Evolutionary conservation across 2,888 invertebrate species (phyloP).

Genomic region (Yponomeuta cagnagella): DNA sequence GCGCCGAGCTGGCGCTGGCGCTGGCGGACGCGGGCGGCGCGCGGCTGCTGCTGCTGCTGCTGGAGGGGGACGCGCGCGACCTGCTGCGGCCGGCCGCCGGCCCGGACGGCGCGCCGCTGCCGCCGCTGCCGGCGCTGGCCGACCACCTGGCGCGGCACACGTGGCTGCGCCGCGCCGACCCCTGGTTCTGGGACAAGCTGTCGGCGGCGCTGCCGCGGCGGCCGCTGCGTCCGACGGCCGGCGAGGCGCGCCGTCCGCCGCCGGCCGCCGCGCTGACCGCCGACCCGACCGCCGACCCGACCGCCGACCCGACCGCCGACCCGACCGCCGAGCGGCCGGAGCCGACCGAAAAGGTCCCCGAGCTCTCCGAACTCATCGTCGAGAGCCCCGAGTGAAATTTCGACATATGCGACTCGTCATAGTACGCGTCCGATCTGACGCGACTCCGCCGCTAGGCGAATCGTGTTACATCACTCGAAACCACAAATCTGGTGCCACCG

Average conservation of each 20-base stretch:
- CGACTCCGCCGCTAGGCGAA: too few species aligned
- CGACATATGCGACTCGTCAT: too few species aligned
- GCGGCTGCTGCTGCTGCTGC: too few species aligned
- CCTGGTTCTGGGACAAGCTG: conserved; percentile 10
- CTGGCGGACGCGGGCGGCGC: conserved; percentile 10
- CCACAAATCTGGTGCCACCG: too few species aligned
- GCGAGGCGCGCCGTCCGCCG: background rate
- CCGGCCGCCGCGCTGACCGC: background rate
- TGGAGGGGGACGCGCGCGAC: too few species aligned
- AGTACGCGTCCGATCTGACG: too few species aligned
- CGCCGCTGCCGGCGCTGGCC: conserved; percentile 17
- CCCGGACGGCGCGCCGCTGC: too few species aligned
- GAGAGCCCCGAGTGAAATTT: too few species aligned
- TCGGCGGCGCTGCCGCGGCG: conserved; percentile 4
- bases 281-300: background rate
- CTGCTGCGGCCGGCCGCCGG: too few species aligned
- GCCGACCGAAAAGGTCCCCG: background rate
- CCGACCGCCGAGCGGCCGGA: background rate
- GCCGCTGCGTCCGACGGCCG: background rate
- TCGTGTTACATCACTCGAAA: too few species aligned
- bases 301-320: background rate
- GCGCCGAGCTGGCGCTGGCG: conserved; percentile 66
- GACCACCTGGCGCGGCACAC: conserved; percentile 16
- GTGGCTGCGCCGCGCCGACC: background rate
- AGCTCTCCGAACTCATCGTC: too few species aligned